Evolutionary conservation across 2,888 invertebrate genomes (phyloP).

Genomic region (Notocelia uddmanniana): DNA sequence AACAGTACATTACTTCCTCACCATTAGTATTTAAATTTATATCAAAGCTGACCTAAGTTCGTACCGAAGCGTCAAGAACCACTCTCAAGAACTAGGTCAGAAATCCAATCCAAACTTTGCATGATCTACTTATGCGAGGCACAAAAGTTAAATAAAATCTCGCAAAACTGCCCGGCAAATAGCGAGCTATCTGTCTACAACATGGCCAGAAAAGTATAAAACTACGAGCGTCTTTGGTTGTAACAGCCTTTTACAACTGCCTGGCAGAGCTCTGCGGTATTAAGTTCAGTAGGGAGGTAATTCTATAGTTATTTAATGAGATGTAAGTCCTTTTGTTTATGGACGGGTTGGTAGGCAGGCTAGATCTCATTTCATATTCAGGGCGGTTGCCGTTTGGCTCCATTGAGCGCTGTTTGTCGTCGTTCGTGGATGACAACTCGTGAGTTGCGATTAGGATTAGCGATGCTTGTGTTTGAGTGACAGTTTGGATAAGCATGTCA

Average conservation of each 20-base stretch:
- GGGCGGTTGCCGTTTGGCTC: slow-evolving; percentile 7
- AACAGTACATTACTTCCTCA: neutral
- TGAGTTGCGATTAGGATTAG: slow-evolving; percentile 1
- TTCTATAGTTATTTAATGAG: neutral
- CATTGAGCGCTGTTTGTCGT: slow-evolving; percentile 19
- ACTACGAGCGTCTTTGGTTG: neutral
- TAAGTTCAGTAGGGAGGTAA: neutral
- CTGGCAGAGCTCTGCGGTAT: neutral
- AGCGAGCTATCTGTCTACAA: neutral
- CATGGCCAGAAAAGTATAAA: neutral
- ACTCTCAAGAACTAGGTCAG: slow-evolving; percentile 5
- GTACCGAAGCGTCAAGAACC: neutral
- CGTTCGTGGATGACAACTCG: neutral
- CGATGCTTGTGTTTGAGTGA: neutral
- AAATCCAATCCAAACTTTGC: slow-evolving; percentile 26
- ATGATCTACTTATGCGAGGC: slow-evolving; percentile 14
- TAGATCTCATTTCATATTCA: slow-evolving; percentile 21
- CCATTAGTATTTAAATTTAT: neutral
- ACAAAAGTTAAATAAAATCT: slow-evolving; percentile 21
- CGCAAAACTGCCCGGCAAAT: slow-evolving; percentile 14
- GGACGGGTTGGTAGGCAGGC: neutral
- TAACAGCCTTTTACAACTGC: neutral
- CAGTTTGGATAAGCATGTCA: neutral
- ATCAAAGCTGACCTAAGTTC: neutral
- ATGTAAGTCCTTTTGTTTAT: neutral